A percentile compares a stretch with the other conserved stretches of the same genome.
Conservation (phyloP, 2,888 invertebrate genomes). For the Rhagonycha fulva region DNA sequence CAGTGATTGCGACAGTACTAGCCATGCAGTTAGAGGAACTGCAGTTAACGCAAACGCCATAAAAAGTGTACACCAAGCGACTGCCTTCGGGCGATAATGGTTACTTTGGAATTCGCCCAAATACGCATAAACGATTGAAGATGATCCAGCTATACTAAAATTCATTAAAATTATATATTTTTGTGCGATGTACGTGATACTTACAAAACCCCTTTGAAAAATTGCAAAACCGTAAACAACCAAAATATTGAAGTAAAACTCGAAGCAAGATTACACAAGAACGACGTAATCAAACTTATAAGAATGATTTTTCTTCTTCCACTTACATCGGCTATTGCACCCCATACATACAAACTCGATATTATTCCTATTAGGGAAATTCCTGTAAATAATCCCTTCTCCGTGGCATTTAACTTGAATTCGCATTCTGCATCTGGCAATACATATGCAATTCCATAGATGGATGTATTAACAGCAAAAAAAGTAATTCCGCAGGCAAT, state of each 20-base stretch:
- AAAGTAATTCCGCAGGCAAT: slow-evolving; percentile 67
- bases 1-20: slow-evolving; percentile 41
- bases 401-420: slow-evolving; percentile 64
- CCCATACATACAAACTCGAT: slow-evolving; percentile 78
- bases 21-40: slow-evolving; percentile 58
- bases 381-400: slow-evolving; percentile 72
- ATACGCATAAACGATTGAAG: slow-evolving; percentile 59
- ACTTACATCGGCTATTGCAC: slow-evolving; percentile 73
- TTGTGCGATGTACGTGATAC: slow-evolving; percentile 6
- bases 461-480: slow-evolving; percentile 66
- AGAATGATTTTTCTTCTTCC: slow-evolving; percentile 65
- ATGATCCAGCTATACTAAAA: slow-evolving; percentile 29
- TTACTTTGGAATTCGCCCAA: slow-evolving; percentile 67
- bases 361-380: slow-evolving; percentile 73
- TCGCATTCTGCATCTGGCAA: slow-evolving; percentile 75
- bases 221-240: slow-evolving; percentile 56
- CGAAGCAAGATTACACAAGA: slow-evolving; percentile 19
- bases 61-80: slow-evolving; percentile 66
- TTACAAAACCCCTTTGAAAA: slow-evolving; percentile 64
- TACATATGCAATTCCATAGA: slow-evolving; percentile 71
- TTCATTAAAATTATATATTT: not conserved
- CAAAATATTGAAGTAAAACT: slow-evolving; percentile 23
- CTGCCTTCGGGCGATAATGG: slow-evolving; percentile 60
- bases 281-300: slow-evolving; percentile 17
- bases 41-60: slow-evolving; percentile 32